Evolutionary conservation across 2,888 invertebrate genomes (phyloP).

Genomic region (Gerris lacustris): DNA sequence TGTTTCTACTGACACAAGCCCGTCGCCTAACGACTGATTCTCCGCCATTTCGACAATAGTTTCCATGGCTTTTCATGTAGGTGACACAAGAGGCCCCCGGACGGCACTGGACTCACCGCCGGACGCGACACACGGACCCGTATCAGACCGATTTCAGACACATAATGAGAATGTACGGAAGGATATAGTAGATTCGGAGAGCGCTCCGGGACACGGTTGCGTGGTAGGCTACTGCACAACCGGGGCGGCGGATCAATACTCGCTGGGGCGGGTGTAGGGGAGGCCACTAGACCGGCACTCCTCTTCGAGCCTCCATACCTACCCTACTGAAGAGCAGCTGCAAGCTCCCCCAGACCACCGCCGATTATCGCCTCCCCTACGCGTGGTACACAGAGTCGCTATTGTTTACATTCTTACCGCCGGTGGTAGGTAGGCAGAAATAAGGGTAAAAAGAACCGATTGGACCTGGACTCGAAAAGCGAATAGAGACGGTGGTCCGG

Average conservation of each 20-base stretch:
- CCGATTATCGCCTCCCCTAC: constrained; percentile 5
- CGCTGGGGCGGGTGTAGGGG: constrained; percentile 12
- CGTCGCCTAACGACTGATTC: constrained; percentile 30
- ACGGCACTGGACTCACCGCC: constrained; percentile 24
- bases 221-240: constrained; percentile 27
- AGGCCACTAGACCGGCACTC: constrained; percentile 7
- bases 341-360: constrained; percentile 9
- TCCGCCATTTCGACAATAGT: constrained; percentile 31
- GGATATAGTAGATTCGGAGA: constrained; percentile 25
- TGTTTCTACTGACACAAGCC: constrained; percentile 36
- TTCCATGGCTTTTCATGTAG: constrained; percentile 30
- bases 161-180: constrained; percentile 23
- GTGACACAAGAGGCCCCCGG: constrained; percentile 21
- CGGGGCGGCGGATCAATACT: constrained; percentile 22
- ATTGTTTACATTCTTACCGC: constrained; percentile 7
- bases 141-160: constrained; percentile 21
- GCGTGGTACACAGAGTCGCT: neutral
- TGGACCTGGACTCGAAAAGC: neutral
- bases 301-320: neutral
- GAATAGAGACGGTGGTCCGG: neutral
- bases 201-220: constrained; percentile 20
- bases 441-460: neutral
- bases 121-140: constrained; percentile 21
- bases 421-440: neutral
- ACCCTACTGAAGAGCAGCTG: neutral